These are phyloP conservation scores for Pristionchus entomophagus DNA, from an alignment of 2,888 invertebrate genomes.

Conservation along the genomic window DNA sequence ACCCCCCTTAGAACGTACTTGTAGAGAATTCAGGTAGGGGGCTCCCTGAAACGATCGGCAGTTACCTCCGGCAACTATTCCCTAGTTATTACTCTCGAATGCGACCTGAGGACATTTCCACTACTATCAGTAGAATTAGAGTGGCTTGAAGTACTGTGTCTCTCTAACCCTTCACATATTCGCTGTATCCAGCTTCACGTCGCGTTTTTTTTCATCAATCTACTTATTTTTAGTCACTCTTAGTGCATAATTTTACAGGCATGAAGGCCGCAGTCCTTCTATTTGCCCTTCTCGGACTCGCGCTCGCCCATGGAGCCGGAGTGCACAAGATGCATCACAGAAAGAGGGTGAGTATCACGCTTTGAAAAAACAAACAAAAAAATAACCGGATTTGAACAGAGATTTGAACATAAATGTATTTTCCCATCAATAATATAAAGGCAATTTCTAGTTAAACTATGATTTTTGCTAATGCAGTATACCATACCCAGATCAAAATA, in stretches of 20 bases:
- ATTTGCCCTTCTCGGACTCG: constrained; percentile 62
- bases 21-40: neutral
- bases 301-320: constrained; percentile 59
- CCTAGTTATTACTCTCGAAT: neutral
- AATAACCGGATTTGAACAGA: no score
- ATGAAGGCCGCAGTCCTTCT: constrained; percentile 56
- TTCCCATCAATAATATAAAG: neutral
- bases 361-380: no score
- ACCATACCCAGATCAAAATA: no score
- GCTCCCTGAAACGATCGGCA: no score
- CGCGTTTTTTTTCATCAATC: constrained; percentile 52
- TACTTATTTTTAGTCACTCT: constrained; percentile 55
- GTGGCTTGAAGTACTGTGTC: no score
- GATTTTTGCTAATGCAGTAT: neutral
- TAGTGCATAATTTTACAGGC: constrained; percentile 10
- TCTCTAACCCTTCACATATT: no score
- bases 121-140: no score
- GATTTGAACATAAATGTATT: no score
- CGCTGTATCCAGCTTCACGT: no score
- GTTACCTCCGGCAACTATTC: no score
- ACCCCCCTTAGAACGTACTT: neutral
- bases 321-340: constrained; percentile 59
- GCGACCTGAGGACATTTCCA: neutral
- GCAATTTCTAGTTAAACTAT: neutral
- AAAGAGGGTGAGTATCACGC: constrained; percentile 1